Percentiles rank a stretch among this genome's conserved stretches.
Evolutionary conservation across 2,888 invertebrate genomes (phyloP).

Genomic region (Drosophila acutilabella): DNA sequence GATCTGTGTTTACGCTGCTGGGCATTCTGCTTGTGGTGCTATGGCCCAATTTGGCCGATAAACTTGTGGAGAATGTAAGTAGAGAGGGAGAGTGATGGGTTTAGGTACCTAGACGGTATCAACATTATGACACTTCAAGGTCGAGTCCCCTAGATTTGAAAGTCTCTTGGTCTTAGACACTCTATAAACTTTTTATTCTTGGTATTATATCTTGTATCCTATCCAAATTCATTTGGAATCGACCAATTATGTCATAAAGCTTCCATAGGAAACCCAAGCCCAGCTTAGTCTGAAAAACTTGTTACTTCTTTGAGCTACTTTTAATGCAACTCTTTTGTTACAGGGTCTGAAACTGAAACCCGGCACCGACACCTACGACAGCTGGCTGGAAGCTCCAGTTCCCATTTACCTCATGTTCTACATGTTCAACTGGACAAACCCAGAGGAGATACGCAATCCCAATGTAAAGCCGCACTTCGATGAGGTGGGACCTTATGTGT

Average conservation of each 20-base stretch:
- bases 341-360: conserved; percentile 89
- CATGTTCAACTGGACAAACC: conserved; percentile 93
- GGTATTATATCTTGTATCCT: no score
- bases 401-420: conserved; percentile 92
- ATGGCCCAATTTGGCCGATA: conserved; percentile 78
- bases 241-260: no score
- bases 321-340: not conserved
- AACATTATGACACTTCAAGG: no score
- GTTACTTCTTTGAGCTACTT: no score
- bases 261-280: no score
- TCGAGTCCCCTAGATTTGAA: no score
- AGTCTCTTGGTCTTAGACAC: no score
- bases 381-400: conserved; percentile 93
- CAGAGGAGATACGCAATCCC: conserved; percentile 86
- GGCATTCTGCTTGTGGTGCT: conserved; percentile 78
- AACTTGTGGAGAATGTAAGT: conserved; percentile 79
- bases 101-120: no score
- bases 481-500: conserved; percentile 89
- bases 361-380: conserved; percentile 88
- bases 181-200: no score
- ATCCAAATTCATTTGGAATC: no score
- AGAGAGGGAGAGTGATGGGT: no score
- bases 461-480: conserved; percentile 87
- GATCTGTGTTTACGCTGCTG: conserved; percentile 71
- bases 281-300: no score